Conservation (phyloP, 2,797 vertebrate species). For the Poeciliopsis infans region DNA sequence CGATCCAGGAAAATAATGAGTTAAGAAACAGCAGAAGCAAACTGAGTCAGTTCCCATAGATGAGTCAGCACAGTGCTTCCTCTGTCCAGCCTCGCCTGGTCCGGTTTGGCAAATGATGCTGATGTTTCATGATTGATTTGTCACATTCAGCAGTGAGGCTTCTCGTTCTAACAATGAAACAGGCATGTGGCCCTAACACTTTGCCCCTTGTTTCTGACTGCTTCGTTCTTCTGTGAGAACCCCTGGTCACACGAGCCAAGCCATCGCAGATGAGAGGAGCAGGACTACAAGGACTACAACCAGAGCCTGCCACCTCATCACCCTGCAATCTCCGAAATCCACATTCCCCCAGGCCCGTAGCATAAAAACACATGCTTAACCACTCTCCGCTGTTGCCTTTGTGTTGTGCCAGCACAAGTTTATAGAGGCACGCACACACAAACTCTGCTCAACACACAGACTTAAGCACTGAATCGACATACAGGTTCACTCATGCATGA, state of each 20-base stretch:
- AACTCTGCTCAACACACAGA: conserved; percentile 10
- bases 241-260: conserved; percentile 70
- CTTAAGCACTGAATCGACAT: conserved; percentile 34
- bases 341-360: conserved; percentile 28
- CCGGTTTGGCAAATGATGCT: conserved; percentile 60
- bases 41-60: conserved; percentile 63
- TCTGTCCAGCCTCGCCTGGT: conserved; percentile 49
- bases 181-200: conserved; percentile 70
- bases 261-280: conserved; percentile 39
- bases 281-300: conserved; percentile 1
- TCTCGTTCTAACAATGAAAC: conserved; percentile 69
- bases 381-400: conserved; percentile 43
- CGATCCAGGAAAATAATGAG: conserved; percentile 47
- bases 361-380: conserved; percentile 50
- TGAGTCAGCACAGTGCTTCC: conserved; percentile 54
- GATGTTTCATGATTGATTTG: conserved; percentile 73
- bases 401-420: conserved; percentile 54
- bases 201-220: conserved; percentile 69
- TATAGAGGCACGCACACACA: conserved; percentile 27
- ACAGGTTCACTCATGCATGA: conserved; percentile 43
- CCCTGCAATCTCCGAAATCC: conserved; percentile 24
- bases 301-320: background rate
- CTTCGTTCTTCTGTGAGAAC: conserved; percentile 69
- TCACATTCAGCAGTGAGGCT: conserved; percentile 71
- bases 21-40: conserved; percentile 41